Base-by-base conservation (phyloP, 2,888 invertebrate genomes). In the Dastarcus helophoroides region DNA sequence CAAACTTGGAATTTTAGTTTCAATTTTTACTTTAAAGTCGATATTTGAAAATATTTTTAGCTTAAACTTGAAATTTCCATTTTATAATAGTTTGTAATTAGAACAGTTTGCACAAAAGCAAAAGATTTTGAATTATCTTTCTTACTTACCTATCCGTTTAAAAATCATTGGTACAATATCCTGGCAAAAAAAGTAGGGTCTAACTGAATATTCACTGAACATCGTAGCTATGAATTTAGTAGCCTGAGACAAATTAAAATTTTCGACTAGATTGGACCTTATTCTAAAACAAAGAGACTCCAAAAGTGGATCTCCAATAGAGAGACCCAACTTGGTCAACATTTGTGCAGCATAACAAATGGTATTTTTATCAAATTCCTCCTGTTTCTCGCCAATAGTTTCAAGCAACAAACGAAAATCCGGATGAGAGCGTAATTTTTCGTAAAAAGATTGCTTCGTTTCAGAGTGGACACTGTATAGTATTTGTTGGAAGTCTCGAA, bases 321-420 rank as follows among this genome's bases (percentile, higher is more conserved):
- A 39, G 4, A 68, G 39, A 3, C 63, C 65, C 40, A 70, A 54
- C 48, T 65, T 65, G 23, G 56, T 59, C 26, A 71, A 49, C 40
- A 68, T 67, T 10, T 67, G 48, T 14, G 66, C 51, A 29, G 58
- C 51, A 36, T 60, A 63, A 37, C 65, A 63, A 17, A 64, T 41
- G 16, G 60, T 58, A 17, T 63, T 50, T 1, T 50, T 25, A 38
- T 60, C 51, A 47, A 67, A 60, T 3, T 48, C 17, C 4, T 42
- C 13, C 14, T 58, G 37, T 10, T 55, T 49, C 3, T 48, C 22
- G 4, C 48, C 44, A 8, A 68, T 44, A 3, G 40, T 13, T 2
- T 49, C 29, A 10, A 60, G 29, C 22, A 63, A 37, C 23, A 39
- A 36, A 21, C 41, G 35, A 42, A 61, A 62, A 33, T 51, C 50